Base-by-base conservation (phyloP, 2,113 vertebrate genomes). In the Tretioscincus oriximinensis region DNA sequence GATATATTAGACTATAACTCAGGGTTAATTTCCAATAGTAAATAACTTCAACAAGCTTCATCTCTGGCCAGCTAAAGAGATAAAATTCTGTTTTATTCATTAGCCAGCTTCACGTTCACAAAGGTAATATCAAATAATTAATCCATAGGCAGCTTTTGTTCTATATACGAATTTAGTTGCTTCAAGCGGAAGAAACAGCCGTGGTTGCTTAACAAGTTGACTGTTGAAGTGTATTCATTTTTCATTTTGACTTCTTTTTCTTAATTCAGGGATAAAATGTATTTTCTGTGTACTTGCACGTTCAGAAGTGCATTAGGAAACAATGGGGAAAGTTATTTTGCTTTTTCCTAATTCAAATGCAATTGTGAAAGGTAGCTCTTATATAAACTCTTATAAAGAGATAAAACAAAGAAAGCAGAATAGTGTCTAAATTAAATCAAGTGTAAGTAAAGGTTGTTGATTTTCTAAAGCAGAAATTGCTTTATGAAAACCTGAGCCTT, bases 291-390 rank as follows among this genome's bases (percentile, higher is more conserved):
- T 64, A 82, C 67, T 69, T 83, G 73, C 51, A 51, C 78, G 81
- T 51, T 0, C 58, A 82, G 85, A 63, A 31, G 75, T 85, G 24
- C 1, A 76, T 75, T 85, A 35, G 7, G 66, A 78, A 87, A 85
- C 64, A 64, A 83, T 22, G 29, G 0, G n/a, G 76, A 60, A 88
- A 60, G 90, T 90, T 90, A 78, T 90, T 87, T 91, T 16, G 9
- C 54, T 83, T 61, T 14, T 77, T 90, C 90, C 91, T 88, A 91
- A 93, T 93, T 84, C 78, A 93, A 91, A 92, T 89, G 28, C 77
- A 86, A 78, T 81, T 80, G 83, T 84, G 70, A 54, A 73, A 84
- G 45, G 70, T 58, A 89, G 72, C 45, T 80, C 89, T 80, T 64
- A 74, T 81, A 88, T 58, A 51, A 51, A 51, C 78, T 88, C 89